phyloP scores from a whole-genome alignment of 37 sponge, comb jelly and placozoan genomes.

The Cliona cf. orientalis region DNA sequence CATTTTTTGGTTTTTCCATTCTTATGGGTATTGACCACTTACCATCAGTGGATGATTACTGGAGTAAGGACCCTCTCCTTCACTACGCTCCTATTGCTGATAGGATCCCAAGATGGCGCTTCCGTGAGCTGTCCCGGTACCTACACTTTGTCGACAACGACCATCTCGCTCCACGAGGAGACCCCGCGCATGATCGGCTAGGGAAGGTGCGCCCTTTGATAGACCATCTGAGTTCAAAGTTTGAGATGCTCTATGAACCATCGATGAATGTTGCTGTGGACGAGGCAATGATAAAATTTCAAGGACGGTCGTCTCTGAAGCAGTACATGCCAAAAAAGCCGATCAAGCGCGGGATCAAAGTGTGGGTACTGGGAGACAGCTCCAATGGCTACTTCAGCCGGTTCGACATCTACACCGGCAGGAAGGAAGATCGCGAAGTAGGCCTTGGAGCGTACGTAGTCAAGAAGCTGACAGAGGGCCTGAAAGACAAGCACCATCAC shows the following conservation, averaged over 20 bases:
- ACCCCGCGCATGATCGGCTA: constrained; percentile 14
- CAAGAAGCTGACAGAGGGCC: constrained; percentile 2
- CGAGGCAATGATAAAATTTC: constrained; percentile 52
- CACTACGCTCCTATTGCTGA: constrained; percentile 19
- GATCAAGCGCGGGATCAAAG: constrained; percentile 34
- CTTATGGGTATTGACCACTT: constrained; percentile 2
- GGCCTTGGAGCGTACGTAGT: constrained; percentile 21
- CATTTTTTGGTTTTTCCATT: constrained; percentile 23
- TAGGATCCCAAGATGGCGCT: constrained; percentile 2
- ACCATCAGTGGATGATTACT: constrained; percentile 14
- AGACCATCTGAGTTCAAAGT: neutral
- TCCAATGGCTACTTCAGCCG: constrained; percentile 30
- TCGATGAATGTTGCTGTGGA: constrained; percentile 7
- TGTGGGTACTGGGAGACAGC: constrained; percentile 51
- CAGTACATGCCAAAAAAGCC: constrained; percentile 50
- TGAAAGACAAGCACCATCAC: constrained; percentile 7
- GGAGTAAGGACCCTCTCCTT: constrained; percentile 19
- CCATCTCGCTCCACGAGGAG: constrained; percentile 5
- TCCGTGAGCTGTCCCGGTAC: constrained; percentile 16
- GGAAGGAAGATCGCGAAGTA: constrained; percentile 11
- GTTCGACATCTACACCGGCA: constrained; percentile 41
- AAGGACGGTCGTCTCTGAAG: constrained; percentile 39
- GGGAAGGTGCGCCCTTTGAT: constrained; percentile 38
- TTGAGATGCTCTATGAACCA: constrained; percentile 13
- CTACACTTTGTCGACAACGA: constrained; percentile 46